Evolutionary conservation across 1,140 invertebrate genomes (phyloP).

Genomic region (Oryzaephilus surinamensis): DNA sequence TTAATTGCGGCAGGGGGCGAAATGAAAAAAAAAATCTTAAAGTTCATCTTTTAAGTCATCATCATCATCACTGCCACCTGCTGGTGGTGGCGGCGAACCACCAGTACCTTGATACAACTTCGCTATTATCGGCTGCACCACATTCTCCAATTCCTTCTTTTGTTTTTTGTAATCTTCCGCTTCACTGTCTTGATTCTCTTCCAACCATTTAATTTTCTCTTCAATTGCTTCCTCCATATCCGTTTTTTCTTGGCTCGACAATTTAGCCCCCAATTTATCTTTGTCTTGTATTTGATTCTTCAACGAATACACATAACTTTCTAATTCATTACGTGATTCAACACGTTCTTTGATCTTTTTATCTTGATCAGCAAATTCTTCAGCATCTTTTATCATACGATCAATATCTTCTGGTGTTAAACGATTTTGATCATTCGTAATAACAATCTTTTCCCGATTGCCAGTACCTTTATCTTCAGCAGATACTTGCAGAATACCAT

Average conservation of each 20-base stretch:
- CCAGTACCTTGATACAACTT: slow-evolving; percentile 89
- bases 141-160: slow-evolving; percentile 93
- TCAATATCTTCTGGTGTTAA: slow-evolving; percentile 97
- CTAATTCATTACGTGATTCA: slow-evolving; percentile 89
- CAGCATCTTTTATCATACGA: slow-evolving; percentile 96
- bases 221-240: slow-evolving; percentile 95
- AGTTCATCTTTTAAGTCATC: slow-evolving; percentile 81
- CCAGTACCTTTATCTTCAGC: slow-evolving; percentile 98
- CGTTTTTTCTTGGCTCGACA: slow-evolving; percentile 81
- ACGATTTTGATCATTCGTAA: slow-evolving; percentile 97
- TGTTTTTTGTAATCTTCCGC: slow-evolving; percentile 91
- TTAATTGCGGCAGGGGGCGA: no score
- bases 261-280: slow-evolving; percentile 93
- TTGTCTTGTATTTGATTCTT: slow-evolving; percentile 98
- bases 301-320: slow-evolving; percentile 95
- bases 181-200: slow-evolving; percentile 90
- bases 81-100: slow-evolving; percentile 58
- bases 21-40: slow-evolving; percentile 45
- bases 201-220: slow-evolving; percentile 96
- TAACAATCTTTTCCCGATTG: slow-evolving; percentile 96
- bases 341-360: slow-evolving; percentile 96
- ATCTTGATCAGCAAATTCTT: slow-evolving; percentile 98
- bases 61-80: slow-evolving; percentile 48
- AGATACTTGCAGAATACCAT: slow-evolving; percentile 84
- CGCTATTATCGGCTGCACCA: slow-evolving; percentile 94